Base-by-base conservation (phyloP, 2,888 invertebrate genomes). In the Sthenelais limicola region DNA sequence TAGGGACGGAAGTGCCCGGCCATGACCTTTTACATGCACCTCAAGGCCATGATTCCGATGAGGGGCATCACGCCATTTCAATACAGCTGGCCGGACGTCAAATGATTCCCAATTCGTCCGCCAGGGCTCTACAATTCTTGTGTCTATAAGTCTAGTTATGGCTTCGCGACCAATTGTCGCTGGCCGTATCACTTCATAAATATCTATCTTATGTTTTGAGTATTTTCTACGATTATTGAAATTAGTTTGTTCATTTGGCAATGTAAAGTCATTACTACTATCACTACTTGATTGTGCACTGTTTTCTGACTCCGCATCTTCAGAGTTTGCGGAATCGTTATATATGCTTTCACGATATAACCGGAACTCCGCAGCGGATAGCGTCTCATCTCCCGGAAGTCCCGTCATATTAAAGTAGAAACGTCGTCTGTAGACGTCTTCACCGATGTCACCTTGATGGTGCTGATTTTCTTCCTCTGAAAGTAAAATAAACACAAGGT, bases 71-170 rank as follows among this genome's bases (percentile, higher is more conserved):
- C 95, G 91, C 97, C 97, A 97, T 62, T 92, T 90, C 0, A 91
- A 90, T 51, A 96, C 89, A 5, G 94, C 93, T 68, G 90, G 90
- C 2, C 94, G 95, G 51, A 96, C 92, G 87, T 97, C 96, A 78
- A 97, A 88, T 81, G 93, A 92, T 73, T 96, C 86, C 97, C 97
- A 97, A 9, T 26, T 26, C 30, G 72, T 33, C 43, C 52, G 49
- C 5, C n/a, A n/a, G 24, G 72, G 43, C 28, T 62, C 38, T 96
- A 95, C 91, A 77, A 91, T 87, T 86, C 92, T 91, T 72, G 94
- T 93, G 89, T 97, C 97, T 77, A 97, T 90, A 71, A 97, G 90
- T 84, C 94, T 90, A 79, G 94, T 90, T 77, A 94, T 91, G 5
- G 94, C 79, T 72, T 86, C 85, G 54, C 80, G 78, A 32, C 43